A percentile compares a stretch with the other conserved stretches of the same genome.
These are phyloP conservation scores for Hypocryptadius cinnamomeus DNA, from an alignment of 2,113 vertebrate species.

Conservation along the genomic window DNA sequence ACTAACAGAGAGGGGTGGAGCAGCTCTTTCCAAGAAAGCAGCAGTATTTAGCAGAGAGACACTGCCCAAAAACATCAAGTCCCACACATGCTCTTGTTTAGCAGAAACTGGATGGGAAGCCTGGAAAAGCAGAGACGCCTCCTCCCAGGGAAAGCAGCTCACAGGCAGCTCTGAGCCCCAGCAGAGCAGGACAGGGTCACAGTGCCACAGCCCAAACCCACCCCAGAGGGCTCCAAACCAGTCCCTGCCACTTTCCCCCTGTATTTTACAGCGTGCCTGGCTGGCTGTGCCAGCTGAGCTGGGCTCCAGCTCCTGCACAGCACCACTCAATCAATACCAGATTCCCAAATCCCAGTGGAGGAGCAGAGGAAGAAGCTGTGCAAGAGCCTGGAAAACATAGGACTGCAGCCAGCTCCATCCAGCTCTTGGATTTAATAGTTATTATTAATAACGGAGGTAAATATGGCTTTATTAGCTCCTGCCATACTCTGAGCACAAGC, in stretches of 20 bases:
- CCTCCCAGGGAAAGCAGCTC: not conserved
- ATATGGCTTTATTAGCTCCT: conserved; percentile 13
- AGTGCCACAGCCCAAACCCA: not conserved
- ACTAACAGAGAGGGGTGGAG: not conserved
- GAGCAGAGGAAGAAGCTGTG: not conserved
- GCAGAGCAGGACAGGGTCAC: fast-evolving
- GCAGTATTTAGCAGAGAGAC: not conserved
- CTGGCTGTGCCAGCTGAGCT: not conserved
- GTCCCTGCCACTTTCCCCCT: not conserved
- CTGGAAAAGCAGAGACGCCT: not conserved
- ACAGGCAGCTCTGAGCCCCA: not conserved
- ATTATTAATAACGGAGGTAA: not conserved
- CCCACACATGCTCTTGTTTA: conserved; percentile 33
- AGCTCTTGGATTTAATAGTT: not conserved
- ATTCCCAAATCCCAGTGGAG: not conserved
- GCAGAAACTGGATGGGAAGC: not conserved
- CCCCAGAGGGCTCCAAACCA: not conserved
- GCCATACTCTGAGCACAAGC: not conserved
- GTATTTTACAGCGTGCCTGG: not conserved
- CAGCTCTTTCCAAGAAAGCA: conserved; percentile 30
- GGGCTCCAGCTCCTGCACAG: not conserved
- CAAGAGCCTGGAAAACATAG: not conserved
- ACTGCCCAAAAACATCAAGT: not conserved
- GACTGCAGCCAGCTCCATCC: not conserved
- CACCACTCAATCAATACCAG: not conserved